Evolutionary conservation across 2,888 invertebrate genomes (phyloP), one percentile per base, ranked within the genome.

Genomic region (Stenodema calcarata): DNA sequence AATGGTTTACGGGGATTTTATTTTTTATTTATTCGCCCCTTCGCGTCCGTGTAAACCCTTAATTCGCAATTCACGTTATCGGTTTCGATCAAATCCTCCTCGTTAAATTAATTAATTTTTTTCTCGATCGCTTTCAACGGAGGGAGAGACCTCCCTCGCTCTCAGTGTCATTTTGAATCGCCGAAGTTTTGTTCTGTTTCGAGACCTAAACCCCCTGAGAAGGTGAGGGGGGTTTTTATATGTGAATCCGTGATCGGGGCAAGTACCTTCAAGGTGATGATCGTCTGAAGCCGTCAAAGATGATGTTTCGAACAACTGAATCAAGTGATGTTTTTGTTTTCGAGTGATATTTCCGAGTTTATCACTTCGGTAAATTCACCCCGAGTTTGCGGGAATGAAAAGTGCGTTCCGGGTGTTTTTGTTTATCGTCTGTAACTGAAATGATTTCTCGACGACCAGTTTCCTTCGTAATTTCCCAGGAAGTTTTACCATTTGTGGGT

Each of bases 1-100:
- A 73, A 85, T 86, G 82, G 83, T 78, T 83, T 27, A 28, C 83
- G 75, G 50, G 47, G 78, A 78, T 44, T 78, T 78, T 44, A 78
- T 41, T 78, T 78, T 44, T 30, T 73, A 62, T 62, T 62, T 23
- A 62, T 62, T 62, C 47, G 4, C 62, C 62, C 23, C 23, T 27
- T 18, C 27, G 62, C 23, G 23, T n/a, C 50, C 50, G 50, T 16
- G 14, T 7, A 35, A 35, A 35, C 35, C 35, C 35, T 7, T 2
- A 2, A 7, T 2, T 35, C 35, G 35, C 2, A 7, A 4, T 35
- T 4, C 35, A 35, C 2, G 4, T 7, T 2, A 4, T 2, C 35
- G 35, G 35, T 35, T 35, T 35, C 35, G 35, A 7, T 35, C 4
- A 35, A 35, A 35, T 35, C 2, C 35, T 2, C 4, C 2, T 4